Evolutionary conservation across 2,888 invertebrate genomes (phyloP).

Genomic region (Neocrepidodera transversa): DNA sequence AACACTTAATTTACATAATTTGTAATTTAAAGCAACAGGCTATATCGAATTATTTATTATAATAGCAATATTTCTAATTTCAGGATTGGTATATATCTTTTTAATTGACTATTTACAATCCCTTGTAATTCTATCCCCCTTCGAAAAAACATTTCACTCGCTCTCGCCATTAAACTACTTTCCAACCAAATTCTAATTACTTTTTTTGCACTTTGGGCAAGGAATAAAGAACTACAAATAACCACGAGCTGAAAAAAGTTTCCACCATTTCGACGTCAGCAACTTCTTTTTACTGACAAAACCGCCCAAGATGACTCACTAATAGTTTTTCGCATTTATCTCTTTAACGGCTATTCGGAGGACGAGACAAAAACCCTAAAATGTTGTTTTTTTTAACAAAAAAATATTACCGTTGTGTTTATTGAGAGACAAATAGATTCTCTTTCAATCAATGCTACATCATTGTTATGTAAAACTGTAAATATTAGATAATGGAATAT

Average conservation of each 20-base stretch:
- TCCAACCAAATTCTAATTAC: constrained; percentile 18
- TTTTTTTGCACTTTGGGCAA: constrained; percentile 5
- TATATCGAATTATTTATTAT: too few relatives aligned
- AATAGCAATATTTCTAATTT: too few relatives aligned
- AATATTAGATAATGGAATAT: too few relatives aligned
- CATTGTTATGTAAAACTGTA: too few relatives aligned
- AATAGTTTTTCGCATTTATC: constrained; percentile 29
- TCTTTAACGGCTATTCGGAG: constrained; percentile 24
- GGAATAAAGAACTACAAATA: constrained; percentile 20
- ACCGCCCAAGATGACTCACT: constrained; percentile 24
- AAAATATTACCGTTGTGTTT: constrained; percentile 19
- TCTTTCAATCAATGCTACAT: constrained; percentile 9
- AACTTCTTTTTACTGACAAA: constrained; percentile 24
- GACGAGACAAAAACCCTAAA: constrained; percentile 17
- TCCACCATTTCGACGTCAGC: constrained; percentile 17
- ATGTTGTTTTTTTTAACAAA: constrained; percentile 21
- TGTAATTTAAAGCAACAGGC: too few relatives aligned
- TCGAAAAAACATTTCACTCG: too few relatives aligned
- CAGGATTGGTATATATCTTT: too few relatives aligned
- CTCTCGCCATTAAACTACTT: constrained; percentile 8
- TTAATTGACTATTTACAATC: too few relatives aligned
- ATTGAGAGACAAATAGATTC: background rate
- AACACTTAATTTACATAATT: too few relatives aligned
- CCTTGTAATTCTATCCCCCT: too few relatives aligned
- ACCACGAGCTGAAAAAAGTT: constrained; percentile 16